A percentile compares a stretch with the other conserved stretches of the same genome.
phyloP scores from a whole-genome alignment of 1,140 invertebrate genomes.

The Cotesia typhae region DNA sequence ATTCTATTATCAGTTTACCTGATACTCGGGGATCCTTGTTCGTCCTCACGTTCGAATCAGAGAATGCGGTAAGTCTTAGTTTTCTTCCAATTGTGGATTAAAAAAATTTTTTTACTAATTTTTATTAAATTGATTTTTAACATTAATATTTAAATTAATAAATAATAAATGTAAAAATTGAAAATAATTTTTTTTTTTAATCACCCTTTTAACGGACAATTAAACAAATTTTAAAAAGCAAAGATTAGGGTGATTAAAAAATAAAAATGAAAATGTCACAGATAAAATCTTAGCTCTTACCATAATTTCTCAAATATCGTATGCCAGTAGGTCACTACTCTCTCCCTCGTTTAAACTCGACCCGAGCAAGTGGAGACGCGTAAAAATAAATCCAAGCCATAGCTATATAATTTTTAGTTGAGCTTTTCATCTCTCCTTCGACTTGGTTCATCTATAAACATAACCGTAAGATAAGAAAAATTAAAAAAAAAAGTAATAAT shows the following conservation, averaged over 20 bases:
- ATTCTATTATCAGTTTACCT: slow-evolving; percentile 26
- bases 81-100: background rate
- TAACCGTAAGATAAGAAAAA: background rate
- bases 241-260: background rate
- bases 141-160: too few relatives aligned
- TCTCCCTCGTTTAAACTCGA: slow-evolving; percentile 18
- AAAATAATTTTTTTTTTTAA: background rate
- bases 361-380: slow-evolving; percentile 15
- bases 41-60: background rate
- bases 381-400: slow-evolving; percentile 27
- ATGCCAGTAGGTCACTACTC: slow-evolving; percentile 23
- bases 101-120: background rate
- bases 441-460: background rate
- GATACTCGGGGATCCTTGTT: slow-evolving; percentile 26
- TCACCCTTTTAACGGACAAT: background rate
- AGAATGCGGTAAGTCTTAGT: slow-evolving; percentile 30
- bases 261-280: background rate
- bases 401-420: slow-evolving; percentile 18
- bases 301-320: slow-evolving; percentile 8
- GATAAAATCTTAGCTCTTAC: background rate
- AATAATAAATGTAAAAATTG: too few relatives aligned
- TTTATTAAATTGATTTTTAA: background rate
- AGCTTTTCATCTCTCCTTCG: background rate
- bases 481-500: background rate
- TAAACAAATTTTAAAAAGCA: background rate